phyloP scores from a whole-genome alignment of 2,888 invertebrate species.

The Scelioninae gen. 1 region DNA sequence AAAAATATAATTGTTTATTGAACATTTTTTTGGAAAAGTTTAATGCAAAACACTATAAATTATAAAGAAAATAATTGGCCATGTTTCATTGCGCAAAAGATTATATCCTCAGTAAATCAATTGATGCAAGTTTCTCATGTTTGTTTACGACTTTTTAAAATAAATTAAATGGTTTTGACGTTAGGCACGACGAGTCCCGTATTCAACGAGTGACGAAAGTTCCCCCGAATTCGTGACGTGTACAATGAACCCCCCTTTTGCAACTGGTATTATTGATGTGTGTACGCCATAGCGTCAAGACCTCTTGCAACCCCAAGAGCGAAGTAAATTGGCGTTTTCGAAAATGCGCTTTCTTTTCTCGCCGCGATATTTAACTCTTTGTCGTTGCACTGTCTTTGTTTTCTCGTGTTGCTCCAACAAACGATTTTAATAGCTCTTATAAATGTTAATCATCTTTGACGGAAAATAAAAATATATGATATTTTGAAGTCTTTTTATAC shows the following conservation, averaged over 20 bases:
- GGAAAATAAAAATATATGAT: no score
- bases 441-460: slow-evolving; percentile 24
- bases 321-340: slow-evolving; percentile 77
- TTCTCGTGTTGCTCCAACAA: slow-evolving; percentile 48
- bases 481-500: no score
- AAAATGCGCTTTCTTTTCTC: slow-evolving; percentile 71
- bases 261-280: slow-evolving; percentile 42
- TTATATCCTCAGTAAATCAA: no score
- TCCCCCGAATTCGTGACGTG: slow-evolving; percentile 36
- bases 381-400: slow-evolving; percentile 55
- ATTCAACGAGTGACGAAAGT: slow-evolving; percentile 26
- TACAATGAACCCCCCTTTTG: slow-evolving; percentile 69
- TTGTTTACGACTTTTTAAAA: slow-evolving; percentile 44
- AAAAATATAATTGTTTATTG: no score
- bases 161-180: slow-evolving; percentile 59
- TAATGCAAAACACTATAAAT: no score
- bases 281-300: slow-evolving; percentile 53
- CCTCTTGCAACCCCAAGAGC: slow-evolving; percentile 62
- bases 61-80: no score
- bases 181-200: slow-evolving; percentile 37
- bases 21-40: no score
- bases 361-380: slow-evolving; percentile 54
- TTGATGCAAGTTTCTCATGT: background rate
- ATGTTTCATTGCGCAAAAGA: no score
- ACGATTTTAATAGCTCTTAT: slow-evolving; percentile 6